Evolutionary conservation across 2,797 vertebrate genomes (phyloP).

Genomic region (Chaunax sp.): DNA sequence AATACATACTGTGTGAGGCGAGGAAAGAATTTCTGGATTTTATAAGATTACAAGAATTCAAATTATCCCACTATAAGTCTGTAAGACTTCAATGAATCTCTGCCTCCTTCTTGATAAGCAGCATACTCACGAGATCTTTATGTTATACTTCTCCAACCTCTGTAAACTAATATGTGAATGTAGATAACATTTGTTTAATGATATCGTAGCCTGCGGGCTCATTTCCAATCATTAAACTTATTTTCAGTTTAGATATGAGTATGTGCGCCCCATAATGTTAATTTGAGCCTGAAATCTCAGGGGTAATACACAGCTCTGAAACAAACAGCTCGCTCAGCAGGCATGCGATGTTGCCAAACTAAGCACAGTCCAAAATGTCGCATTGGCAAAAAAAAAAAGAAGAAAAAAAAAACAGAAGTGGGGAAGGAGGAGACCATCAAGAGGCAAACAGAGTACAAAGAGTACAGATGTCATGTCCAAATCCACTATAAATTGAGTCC

Average conservation of each 20-base stretch:
- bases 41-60: slow-evolving; percentile 33
- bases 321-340: slow-evolving; percentile 76
- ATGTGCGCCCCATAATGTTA: slow-evolving; percentile 50
- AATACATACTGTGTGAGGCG: slow-evolving; percentile 29
- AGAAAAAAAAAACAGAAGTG: slow-evolving; percentile 57
- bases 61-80: slow-evolving; percentile 34
- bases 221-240: slow-evolving; percentile 51
- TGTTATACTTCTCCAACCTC: slow-evolving; percentile 39
- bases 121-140: slow-evolving; percentile 49
- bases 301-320: slow-evolving; percentile 64
- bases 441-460: slow-evolving; percentile 63
- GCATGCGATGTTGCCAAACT: slow-evolving; percentile 70
- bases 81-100: slow-evolving; percentile 32
- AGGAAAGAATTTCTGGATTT: slow-evolving; percentile 31
- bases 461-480: slow-evolving; percentile 59
- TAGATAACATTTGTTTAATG: slow-evolving; percentile 55
- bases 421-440: slow-evolving; percentile 60
- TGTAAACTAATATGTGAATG: slow-evolving; percentile 48
- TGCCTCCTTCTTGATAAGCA: slow-evolving; percentile 46
- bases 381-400: slow-evolving; percentile 64
- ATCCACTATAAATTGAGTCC: slow-evolving; percentile 46
- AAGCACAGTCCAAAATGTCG: slow-evolving; percentile 79
- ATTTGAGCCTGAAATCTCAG: slow-evolving; percentile 63
- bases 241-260: slow-evolving; percentile 48
- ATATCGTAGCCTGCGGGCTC: slow-evolving; percentile 39